phyloP scores from a whole-genome alignment of 1,140 invertebrate species.

The Drosophila auraria region DNA sequence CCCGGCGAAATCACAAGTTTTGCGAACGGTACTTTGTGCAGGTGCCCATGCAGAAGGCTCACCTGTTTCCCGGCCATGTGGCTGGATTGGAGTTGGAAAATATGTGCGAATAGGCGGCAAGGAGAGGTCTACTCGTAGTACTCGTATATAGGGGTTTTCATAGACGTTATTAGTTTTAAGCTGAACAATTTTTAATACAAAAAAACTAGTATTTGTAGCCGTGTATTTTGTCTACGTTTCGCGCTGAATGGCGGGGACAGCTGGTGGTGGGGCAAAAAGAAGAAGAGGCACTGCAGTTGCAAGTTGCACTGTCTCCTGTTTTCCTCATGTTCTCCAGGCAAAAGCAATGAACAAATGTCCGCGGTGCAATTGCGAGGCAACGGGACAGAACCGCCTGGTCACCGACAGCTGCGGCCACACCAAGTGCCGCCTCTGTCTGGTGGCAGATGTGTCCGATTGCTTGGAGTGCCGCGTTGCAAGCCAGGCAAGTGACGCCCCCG shows the following conservation, averaged over 20 bases:
- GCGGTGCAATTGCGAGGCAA: conserved; percentile 58
- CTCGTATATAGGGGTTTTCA: conserved; percentile 53
- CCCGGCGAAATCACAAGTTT: conserved; percentile 64
- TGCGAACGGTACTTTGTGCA: conserved; percentile 81
- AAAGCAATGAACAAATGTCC: conserved; percentile 57
- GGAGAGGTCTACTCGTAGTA: conserved; percentile 12
- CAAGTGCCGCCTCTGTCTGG: conserved; percentile 86
- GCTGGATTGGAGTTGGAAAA: conserved; percentile 64
- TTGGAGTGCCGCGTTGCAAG: conserved; percentile 61
- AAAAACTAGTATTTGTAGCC: background rate
- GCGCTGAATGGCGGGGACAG: conserved; percentile 35
- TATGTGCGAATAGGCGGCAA: conserved; percentile 27
- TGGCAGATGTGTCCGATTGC: conserved; percentile 86
- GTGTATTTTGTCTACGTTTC: conserved; percentile 10
- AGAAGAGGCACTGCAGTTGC: conserved; percentile 48
- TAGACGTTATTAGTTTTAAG: conserved; percentile 3
- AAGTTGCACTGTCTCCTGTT: conserved; percentile 20
- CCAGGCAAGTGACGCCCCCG: background rate
- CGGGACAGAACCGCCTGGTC: conserved; percentile 85
- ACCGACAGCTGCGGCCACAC: conserved; percentile 86
- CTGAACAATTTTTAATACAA: conserved; percentile 9
- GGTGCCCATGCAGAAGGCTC: conserved; percentile 72
- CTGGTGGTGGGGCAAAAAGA: conserved; percentile 1
- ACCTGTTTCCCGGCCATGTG: conserved; percentile 74
- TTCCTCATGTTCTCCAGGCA: background rate